Evolutionary conservation across 2,113 vertebrate genomes (phyloP).

Genomic region (Heterotis niloticus): DNA sequence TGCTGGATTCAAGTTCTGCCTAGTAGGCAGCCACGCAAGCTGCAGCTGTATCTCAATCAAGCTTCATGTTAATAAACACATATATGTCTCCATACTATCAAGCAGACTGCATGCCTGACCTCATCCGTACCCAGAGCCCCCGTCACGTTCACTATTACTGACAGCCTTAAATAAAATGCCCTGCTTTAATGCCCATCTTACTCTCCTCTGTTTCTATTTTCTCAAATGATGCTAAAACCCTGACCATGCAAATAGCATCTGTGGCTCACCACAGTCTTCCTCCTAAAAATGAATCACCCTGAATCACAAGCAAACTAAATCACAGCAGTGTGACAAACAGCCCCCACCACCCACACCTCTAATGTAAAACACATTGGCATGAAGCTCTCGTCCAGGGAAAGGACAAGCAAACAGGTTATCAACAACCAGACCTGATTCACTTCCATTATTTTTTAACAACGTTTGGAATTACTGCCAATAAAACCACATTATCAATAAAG

Average conservation of each 20-base stretch:
- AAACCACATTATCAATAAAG: no score
- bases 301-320: conserved; percentile 13
- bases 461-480: not conserved
- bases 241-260: conserved; percentile 8
- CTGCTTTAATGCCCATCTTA: not conserved
- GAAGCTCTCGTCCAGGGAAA: not conserved
- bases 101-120: no score
- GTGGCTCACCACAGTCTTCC: not conserved
- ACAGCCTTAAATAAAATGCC: no score
- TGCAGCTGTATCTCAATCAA: no score
- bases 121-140: no score
- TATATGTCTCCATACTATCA: no score
- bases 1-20: no score
- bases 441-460: not conserved
- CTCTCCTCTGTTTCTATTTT: not conserved
- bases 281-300: conserved; percentile 6
- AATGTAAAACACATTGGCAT: conserved; percentile 13
- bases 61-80: no score
- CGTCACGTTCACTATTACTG: not conserved
- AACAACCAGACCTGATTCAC: not conserved
- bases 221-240: not conserved
- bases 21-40: no score
- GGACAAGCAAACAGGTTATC: not conserved
- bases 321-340: not conserved
- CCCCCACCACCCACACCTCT: conserved; percentile 5